Percentiles rank a stretch among this genome's conserved stretches.
These are phyloP conservation scores for Dicyrtoma fusca DNA, from an alignment of 2,888 invertebrate genomes.

Conservation along the genomic window DNA sequence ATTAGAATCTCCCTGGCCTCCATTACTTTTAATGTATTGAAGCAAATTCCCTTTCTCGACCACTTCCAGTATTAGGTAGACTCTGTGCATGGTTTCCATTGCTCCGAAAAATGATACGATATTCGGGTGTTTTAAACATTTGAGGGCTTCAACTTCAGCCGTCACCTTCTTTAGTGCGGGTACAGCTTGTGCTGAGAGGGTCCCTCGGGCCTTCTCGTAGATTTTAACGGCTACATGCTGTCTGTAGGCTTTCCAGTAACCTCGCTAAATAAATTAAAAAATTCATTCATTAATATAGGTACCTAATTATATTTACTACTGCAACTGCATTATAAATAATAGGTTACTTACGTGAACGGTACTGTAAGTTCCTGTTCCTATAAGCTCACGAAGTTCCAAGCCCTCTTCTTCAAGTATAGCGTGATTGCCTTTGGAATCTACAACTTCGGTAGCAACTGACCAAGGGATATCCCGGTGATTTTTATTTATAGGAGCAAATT, in stretches of 20 bases:
- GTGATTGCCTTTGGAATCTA: not conserved
- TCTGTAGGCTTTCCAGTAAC: constrained; percentile 33
- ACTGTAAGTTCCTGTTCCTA: constrained; percentile 22
- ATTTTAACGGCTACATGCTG: constrained; percentile 36
- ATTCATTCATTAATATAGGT: not conserved
- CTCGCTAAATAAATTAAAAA: constrained; percentile 20
- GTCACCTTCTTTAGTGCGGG: constrained; percentile 6
- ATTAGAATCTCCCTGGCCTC: not conserved
- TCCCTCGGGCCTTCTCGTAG: constrained; percentile 27
- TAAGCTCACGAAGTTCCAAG: constrained; percentile 15
- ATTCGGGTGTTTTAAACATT: constrained; percentile 37
- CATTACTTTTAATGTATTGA: constrained; percentile 20
- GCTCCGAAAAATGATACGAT: constrained; percentile 35
- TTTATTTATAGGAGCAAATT: constrained; percentile 7
- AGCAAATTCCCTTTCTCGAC: constrained; percentile 34
- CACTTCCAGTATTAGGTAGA: constrained; percentile 34
- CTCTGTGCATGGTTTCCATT: constrained; percentile 28
- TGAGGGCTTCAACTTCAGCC: constrained; percentile 33
- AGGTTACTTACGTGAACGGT: constrained; percentile 26
- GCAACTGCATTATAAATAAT: not conserved
- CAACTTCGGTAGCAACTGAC: not conserved
- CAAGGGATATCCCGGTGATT: constrained; percentile 30
- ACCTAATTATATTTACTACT: too few species aligned
- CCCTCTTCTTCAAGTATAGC: constrained; percentile 16
- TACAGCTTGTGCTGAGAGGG: not conserved